Base-by-base conservation (phyloP, 1,140 invertebrate genomes). In the Cotesia typhae region DNA sequence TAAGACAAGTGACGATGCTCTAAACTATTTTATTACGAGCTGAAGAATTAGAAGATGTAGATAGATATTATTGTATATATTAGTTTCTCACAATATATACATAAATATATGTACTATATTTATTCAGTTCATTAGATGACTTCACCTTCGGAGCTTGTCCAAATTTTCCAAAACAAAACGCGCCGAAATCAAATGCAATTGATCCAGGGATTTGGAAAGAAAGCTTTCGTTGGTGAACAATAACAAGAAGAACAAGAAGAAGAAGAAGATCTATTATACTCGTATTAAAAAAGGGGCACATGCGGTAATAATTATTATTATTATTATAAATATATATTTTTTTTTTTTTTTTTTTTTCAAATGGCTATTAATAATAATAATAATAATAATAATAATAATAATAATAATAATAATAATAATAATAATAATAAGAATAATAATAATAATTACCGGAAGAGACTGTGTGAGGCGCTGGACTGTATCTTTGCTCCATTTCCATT, bases 201-300 rank as follows among this genome's bases (percentile, higher is more conserved):
- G 84, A 87, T 87, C 85, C 85, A 87, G 84, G 75, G 85, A 87
- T 85, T 87, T 87, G 77, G 84, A 87, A 81, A 87, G 85, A 84
- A 87, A 84, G 83, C 85, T 87, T 85, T 84, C 78, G 72, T 67
- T 41, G 68, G 53, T 57, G 61, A 55, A 72, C 68, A 52, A 57
- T 41, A 65, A 37, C 37, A 63, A 61, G 12, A 61, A 67, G 55
- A 69, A 17, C 17, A 17, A 59, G 57, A 67, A 57, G 35, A 74
- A 57, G 35, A 74, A 73, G 14, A 53, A 79, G 70, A 77, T 79
- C 69, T 65, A 81, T 81, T 81, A 81, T 71, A 73, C 69, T 17
- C 7, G 57, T 66, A 20, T 17, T 17, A 36, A 59, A 28, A 14
- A 17, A 37, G 51, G 35, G 60, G 41, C 10, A 61, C 41, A 47